Evolutionary conservation across 2,888 invertebrate genomes (phyloP), one percentile per base, ranked within the genome.

Genomic region (Dryobotodes eremita): DNA sequence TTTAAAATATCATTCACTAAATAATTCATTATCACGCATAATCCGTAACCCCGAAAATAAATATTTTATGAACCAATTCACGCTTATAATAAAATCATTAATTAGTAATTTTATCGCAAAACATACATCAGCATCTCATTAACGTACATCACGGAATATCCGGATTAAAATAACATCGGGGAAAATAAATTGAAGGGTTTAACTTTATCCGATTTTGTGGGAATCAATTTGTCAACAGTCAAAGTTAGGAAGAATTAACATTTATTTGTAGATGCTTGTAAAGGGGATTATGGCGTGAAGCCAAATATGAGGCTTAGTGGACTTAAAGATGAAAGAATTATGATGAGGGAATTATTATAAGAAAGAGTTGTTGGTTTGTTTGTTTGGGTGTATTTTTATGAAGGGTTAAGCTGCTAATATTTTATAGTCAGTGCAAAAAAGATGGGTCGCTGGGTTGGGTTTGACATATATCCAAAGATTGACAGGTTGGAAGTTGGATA

Each of bases 211-310:
- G 71, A 53, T 80, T 75, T 76, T 80, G 77, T 82, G 82, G 69
- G 70, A 84, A 89, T 89, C 85, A 89, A 91, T 90, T 91, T 89
- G 85, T 89, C 84, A 84, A 84, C 84, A 83, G 88, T 81, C 83
- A 84, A 82, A 86, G 79, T 86, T 86, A 78, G 84, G 85, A 84
- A 79, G 79, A 85, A 88, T 84, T 88, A 89, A 87, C 72, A 80
- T 88, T 88, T 84, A 82, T 76, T 83, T 83, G 75, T 77, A 31
- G 65, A 80, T 71, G 66, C 36, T 65, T 53, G 26, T 70, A 31
- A 69, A 17, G 15, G 48, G 23, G 53, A 36, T 80, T 76, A 55
- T 77, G 80, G 78, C 66, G 50, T 46, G 42, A 53, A 55, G 71
- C 61, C 66, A 74, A 83, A 81, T 75, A 79, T 78, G 66, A 46